These are phyloP conservation scores for Porites cylindrica DNA, from an alignment of 92 coral and sea anemone genomes.

Conservation along the genomic window DNA sequence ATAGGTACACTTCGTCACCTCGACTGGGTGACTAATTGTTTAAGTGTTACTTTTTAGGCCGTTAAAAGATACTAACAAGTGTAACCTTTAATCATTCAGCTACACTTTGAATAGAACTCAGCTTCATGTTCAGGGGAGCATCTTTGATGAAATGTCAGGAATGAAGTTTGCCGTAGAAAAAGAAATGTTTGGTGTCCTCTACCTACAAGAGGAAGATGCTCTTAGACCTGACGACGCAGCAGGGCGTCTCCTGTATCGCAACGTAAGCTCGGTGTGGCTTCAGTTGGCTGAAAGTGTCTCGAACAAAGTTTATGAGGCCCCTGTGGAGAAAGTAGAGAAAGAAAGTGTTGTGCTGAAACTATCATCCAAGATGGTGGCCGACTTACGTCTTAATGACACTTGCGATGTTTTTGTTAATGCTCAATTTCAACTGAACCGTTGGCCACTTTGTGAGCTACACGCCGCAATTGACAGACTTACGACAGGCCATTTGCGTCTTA, in stretches of 20 bases:
- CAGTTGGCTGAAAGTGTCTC: conserved; percentile 1
- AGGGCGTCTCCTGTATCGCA: conserved; percentile 50
- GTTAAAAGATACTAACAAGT: background rate
- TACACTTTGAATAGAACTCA: conserved; percentile 13
- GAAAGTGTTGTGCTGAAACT: conserved; percentile 43
- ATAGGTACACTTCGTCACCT: too few species aligned
- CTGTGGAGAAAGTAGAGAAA: conserved; percentile 43
- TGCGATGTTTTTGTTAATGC: conserved; percentile 39
- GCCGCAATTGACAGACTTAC: conserved; percentile 62
- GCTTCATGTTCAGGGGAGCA: conserved; percentile 20
- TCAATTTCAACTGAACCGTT: conserved; percentile 67
- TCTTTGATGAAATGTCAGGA: conserved; percentile 40
- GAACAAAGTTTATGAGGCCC: conserved; percentile 47
- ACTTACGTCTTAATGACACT: background rate
- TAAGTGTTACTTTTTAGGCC: background rate
- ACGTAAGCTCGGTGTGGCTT: conserved; percentile 34
- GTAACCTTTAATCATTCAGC: conserved; percentile 8
- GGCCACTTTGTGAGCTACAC: conserved; percentile 69
- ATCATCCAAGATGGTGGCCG: conserved; percentile 36
- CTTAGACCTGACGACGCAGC: conserved; percentile 65
- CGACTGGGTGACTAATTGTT: too few species aligned
- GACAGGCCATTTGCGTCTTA: conserved; percentile 37
- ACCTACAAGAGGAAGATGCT: conserved; percentile 49
- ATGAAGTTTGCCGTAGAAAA: conserved; percentile 30
- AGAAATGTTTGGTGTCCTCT: conserved; percentile 69